phyloP scores from a whole-genome alignment of 2,797 vertebrate genomes.

The Labeo calbasu region DNA sequence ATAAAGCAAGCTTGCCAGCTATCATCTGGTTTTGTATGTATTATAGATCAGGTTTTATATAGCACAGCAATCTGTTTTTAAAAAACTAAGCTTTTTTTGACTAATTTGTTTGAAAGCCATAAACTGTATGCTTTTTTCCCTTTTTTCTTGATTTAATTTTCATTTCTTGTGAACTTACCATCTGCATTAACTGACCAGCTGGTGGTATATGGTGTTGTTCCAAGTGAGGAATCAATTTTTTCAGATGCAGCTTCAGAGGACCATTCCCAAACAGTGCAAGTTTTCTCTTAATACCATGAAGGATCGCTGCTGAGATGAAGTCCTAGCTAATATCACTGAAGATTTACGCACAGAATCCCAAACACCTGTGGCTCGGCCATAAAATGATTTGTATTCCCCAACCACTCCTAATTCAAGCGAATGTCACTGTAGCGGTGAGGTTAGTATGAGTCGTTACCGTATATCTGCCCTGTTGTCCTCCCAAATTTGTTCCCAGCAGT shows the following conservation, averaged over 20 bases:
- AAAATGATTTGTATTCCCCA: slow-evolving; percentile 15
- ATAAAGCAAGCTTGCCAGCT: slow-evolving; percentile 57
- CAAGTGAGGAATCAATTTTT: slow-evolving; percentile 40
- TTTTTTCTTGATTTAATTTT: slow-evolving; percentile 1
- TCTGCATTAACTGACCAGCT: slow-evolving; percentile 52
- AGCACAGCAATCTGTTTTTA: slow-evolving; percentile 35
- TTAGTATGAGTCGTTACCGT: slow-evolving; percentile 2
- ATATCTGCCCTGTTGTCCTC: slow-evolving; percentile 12
- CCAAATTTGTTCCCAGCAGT: slow-evolving; percentile 14
- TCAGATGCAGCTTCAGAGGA: slow-evolving; percentile 31
- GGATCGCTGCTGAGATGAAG: slow-evolving; percentile 62
- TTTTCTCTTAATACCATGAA: slow-evolving; percentile 56
- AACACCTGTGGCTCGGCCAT: slow-evolving; percentile 13
- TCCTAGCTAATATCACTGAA: slow-evolving; percentile 41
- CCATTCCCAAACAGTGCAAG: slow-evolving; percentile 18
- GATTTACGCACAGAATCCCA: not conserved
- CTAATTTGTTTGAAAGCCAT: slow-evolving; percentile 34
- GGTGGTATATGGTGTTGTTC: slow-evolving; percentile 56
- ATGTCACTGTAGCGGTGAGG: slow-evolving; percentile 19
- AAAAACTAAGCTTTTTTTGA: slow-evolving; percentile 33
- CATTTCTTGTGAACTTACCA: slow-evolving; percentile 50
- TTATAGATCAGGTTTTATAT: slow-evolving; percentile 53
- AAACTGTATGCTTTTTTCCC: slow-evolving; percentile 6
- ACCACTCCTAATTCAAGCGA: slow-evolving; percentile 14
- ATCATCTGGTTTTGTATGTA: slow-evolving; percentile 63